Evolutionary conservation across 2,888 invertebrate genomes (phyloP).

Genomic region (Andricus curvator): DNA sequence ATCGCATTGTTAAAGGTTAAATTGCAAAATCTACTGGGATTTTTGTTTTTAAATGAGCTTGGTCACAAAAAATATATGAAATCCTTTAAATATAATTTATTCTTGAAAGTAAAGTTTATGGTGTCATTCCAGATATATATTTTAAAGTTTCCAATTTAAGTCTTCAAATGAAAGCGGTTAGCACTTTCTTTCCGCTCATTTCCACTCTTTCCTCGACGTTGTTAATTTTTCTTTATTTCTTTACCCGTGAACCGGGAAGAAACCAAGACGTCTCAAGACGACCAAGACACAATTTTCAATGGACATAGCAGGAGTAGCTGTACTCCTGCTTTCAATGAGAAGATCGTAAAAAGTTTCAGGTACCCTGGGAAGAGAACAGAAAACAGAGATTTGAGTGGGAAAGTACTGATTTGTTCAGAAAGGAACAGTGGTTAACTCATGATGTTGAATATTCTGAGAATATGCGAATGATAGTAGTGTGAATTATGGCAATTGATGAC

Average conservation of each 20-base stretch:
- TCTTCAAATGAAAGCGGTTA: constrained; percentile 36
- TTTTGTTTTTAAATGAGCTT: no score
- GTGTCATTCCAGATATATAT: background rate
- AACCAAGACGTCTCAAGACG: constrained; percentile 54
- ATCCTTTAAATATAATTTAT: no score
- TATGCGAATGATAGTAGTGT: background rate
- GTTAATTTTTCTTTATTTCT: constrained; percentile 27
- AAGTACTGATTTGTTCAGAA: background rate
- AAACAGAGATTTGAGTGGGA: constrained; percentile 14
- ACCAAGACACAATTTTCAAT: constrained; percentile 60
- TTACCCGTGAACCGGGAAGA: constrained; percentile 37
- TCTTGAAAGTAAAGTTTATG: no score
- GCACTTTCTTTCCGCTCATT: constrained; percentile 48
- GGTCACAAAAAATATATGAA: no score
- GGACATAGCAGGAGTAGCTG: constrained; percentile 53
- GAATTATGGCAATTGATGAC: background rate
- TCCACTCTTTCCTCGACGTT: constrained; percentile 1
- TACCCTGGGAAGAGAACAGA: constrained; percentile 55
- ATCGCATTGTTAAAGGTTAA: no score
- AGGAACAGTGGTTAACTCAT: constrained; percentile 2
- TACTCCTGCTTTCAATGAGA: constrained; percentile 68
- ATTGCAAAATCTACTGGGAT: no score
- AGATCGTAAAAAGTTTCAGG: constrained; percentile 70
- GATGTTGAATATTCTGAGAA: background rate
- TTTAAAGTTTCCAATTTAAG: background rate